Evolutionary conservation across 2,113 vertebrate genomes (phyloP).

Genomic region (Microcebus griseorufus): DNA sequence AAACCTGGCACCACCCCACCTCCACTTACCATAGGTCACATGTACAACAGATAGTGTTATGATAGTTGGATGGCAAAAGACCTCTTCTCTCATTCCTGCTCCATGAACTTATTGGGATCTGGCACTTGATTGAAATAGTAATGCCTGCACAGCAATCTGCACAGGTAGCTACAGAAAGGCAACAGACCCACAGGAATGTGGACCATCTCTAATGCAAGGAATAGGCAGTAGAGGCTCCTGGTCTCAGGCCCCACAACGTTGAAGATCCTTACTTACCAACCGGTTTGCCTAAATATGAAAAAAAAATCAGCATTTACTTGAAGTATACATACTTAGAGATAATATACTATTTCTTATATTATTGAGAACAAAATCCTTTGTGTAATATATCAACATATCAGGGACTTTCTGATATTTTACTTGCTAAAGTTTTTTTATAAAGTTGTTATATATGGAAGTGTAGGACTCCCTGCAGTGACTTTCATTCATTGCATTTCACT

Average conservation of each 20-base stretch:
- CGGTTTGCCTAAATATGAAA: not conserved
- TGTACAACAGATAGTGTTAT: not conserved
- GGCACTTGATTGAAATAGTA: not conserved
- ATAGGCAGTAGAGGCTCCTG: not conserved
- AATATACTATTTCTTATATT: not conserved
- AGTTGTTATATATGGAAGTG: not conserved
- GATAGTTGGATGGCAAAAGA: not conserved
- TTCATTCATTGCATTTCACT: not conserved
- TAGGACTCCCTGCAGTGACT: not conserved
- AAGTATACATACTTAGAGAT: not conserved
- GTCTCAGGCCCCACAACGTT: not conserved
- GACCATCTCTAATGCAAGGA: not conserved
- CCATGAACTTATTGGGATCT: not conserved
- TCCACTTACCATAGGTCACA: not conserved
- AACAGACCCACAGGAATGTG: not conserved
- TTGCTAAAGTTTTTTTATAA: slow-evolving; percentile 11
- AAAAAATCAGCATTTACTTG: not conserved
- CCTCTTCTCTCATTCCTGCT: not conserved
- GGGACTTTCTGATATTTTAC: not conserved
- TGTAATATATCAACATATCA: not conserved
- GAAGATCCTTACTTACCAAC: not conserved
- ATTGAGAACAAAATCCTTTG: not conserved
- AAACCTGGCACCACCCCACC: not conserved
- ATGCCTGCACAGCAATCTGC: not conserved
- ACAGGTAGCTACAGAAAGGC: not conserved